phyloP scores from a whole-genome alignment of 2,888 invertebrate genomes.

The Carabus problematicus region DNA sequence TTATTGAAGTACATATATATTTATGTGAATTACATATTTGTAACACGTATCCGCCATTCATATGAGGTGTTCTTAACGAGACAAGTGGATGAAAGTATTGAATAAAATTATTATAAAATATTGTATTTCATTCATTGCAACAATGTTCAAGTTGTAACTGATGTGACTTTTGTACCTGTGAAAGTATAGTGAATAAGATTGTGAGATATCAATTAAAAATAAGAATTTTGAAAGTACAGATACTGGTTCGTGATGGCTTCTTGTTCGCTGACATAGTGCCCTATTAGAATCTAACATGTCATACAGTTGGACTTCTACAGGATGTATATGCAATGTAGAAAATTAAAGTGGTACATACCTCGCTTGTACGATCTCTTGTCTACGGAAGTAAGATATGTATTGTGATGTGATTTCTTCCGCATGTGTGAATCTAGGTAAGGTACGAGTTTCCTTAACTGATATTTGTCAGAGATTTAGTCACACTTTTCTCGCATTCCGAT shows the following conservation, averaged over 20 bases:
- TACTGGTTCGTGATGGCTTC: background rate
- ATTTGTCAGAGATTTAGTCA: background rate
- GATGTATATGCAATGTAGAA: background rate
- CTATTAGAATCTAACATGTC: constrained; percentile 1
- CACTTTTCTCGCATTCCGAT: constrained; percentile 8
- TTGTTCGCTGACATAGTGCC: constrained; percentile 28
- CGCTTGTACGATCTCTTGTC: background rate
- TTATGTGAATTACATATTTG: too few relatives aligned
- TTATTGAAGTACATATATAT: too few relatives aligned
- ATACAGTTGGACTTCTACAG: constrained; percentile 2
- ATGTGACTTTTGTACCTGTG: too few relatives aligned
- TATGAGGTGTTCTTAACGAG: too few relatives aligned
- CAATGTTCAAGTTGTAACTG: too few relatives aligned
- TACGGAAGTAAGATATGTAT: background rate
- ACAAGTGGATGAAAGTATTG: too few relatives aligned
- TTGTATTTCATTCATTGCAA: too few relatives aligned
- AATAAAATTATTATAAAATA: too few relatives aligned
- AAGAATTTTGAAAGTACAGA: too few relatives aligned
- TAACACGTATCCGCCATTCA: too few relatives aligned
- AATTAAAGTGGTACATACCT: constrained; percentile 6
- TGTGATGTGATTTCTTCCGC: background rate
- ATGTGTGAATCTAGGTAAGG: constrained; percentile 6
- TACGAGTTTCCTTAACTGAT: background rate
- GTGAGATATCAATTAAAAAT: too few relatives aligned
- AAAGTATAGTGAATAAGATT: too few relatives aligned